These are phyloP conservation scores for Calypte anna DNA, from an alignment of 2,113 vertebrate genomes.

Conservation along the genomic window DNA sequence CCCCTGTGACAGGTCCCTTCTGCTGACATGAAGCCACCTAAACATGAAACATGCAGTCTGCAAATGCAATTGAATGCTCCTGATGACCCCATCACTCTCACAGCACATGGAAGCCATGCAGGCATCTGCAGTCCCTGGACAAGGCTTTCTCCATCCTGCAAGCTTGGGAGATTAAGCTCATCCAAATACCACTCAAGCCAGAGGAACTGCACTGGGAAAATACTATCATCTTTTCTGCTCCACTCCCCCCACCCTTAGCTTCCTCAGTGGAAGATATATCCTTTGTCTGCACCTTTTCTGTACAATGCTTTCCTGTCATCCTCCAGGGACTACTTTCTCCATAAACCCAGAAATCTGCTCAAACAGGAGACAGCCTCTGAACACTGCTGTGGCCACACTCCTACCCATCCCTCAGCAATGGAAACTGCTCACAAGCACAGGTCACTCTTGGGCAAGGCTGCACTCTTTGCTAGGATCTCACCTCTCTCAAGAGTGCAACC, in stretches of 20 bases:
- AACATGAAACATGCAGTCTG: neutral
- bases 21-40: neutral
- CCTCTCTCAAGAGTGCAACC: neutral
- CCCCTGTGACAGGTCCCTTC: neutral
- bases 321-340: neutral
- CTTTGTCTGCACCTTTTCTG: neutral
- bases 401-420: neutral
- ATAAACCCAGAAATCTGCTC: neutral
- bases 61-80: neutral
- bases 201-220: neutral
- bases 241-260: too few species aligned
- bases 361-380: neutral
- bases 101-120: neutral
- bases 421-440: neutral
- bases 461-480: neutral
- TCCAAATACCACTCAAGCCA: neutral
- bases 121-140: neutral
- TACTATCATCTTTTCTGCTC: neutral
- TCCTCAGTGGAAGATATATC: neutral
- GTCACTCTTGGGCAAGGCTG: neutral
- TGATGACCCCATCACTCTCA: neutral
- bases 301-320: fast-evolving
- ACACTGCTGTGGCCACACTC: neutral
- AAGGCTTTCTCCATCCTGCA: neutral
- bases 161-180: neutral